Evolutionary conservation across 92 coral and sea anemone species (phyloP).

Genomic region (Porites cylindrica): DNA sequence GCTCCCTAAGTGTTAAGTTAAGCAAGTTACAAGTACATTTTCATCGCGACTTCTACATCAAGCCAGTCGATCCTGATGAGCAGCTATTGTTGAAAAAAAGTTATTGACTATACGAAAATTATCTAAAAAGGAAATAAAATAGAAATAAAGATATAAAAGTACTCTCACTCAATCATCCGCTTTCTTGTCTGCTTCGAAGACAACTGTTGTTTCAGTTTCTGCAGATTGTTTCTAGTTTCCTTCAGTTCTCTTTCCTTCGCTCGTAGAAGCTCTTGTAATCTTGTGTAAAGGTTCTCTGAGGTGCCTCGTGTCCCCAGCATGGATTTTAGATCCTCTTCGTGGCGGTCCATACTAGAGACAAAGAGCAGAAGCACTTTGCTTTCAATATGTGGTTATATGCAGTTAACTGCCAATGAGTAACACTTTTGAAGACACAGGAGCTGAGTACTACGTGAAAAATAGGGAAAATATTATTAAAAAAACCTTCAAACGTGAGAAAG

Average conservation of each 20-base stretch:
- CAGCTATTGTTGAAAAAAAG: not conserved
- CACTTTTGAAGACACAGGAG: no score
- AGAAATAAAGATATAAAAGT: not conserved
- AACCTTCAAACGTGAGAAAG: no score
- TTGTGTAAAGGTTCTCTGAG: conserved; percentile 72
- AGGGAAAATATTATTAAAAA: no score
- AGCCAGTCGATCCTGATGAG: not conserved
- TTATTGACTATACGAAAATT: not conserved
- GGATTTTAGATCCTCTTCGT: conserved; percentile 89
- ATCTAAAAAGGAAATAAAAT: no score
- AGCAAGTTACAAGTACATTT: no score
- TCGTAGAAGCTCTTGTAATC: conserved; percentile 67
- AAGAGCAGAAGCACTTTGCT: not conserved
- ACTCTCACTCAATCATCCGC: conserved; percentile 82
- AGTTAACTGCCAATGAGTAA: no score
- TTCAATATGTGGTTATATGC: no score
- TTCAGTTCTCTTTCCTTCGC: conserved; percentile 74
- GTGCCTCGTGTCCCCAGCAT: conserved; percentile 84
- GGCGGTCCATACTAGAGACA: conserved; percentile 78
- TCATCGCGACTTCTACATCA: no score
- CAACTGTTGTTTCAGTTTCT: conserved; percentile 80
- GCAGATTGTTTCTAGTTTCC: conserved; percentile 59
- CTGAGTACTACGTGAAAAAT: no score
- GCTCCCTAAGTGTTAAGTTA: no score
- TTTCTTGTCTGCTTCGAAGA: conserved; percentile 84